Evolutionary conservation across 1,140 invertebrate species (phyloP), one percentile per base, ranked within the genome.

Genomic region (Drosophila pectinifera): DNA sequence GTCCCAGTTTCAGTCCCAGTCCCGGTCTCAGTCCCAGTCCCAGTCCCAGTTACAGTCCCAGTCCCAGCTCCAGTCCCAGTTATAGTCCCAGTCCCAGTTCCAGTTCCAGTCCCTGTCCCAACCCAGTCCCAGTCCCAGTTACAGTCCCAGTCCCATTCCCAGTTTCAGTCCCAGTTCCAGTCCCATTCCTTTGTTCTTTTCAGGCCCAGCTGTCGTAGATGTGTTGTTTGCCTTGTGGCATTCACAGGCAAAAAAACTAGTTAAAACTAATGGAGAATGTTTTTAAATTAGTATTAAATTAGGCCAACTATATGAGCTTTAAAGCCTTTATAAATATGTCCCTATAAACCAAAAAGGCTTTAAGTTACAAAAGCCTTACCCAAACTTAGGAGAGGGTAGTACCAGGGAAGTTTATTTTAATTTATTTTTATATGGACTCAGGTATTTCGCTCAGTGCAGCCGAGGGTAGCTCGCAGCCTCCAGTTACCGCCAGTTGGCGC

Each of bases 401-500:
- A 5, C 1, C 3, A 26, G 4, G 1, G 0, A 16, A 11, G 8
- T 5, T 1, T 5, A 7, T 31, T 31, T 49, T 20, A 31, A 10
- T 34, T 34, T 3, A 0, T 31, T 11, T 0, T 14, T 14, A 0
- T 14, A 4, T 1, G 11, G 5, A 31, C 0, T 14, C 0, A 8
- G 14, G 7, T 20, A 5, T 57, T 63, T 63, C 18, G 22, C 14
- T 18, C 24, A 24, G 59, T 63, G 59, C 14, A 7, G 4, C 22
- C 18, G 54, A 26, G 16, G 41, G n/a, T 41, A 39, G n/a, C 38
- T 41, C 14, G 18, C 34, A 18, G 7, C 8, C 41, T 46, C 56
- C 56, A 51, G 39, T 42, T 28, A 18, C 22, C 46, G 64, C 14
- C 73, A 82, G 67, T 58, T 73, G 79, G 63, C 57, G 43, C 53